phyloP scores from a whole-genome alignment of 2,113 vertebrate species.

The Phylloscopus trochiloides region DNA sequence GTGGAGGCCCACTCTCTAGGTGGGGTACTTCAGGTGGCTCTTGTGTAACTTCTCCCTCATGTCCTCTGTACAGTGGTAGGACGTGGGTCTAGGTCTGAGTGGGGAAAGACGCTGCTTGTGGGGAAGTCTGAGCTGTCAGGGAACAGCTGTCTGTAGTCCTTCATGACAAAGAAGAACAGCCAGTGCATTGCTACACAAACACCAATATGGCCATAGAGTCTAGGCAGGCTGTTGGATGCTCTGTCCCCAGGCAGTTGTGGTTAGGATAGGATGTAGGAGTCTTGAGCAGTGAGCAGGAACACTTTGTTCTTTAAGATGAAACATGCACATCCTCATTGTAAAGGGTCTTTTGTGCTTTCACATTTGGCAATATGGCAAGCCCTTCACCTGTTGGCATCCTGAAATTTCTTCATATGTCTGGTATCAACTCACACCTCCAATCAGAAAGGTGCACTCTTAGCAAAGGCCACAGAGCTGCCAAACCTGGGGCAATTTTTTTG shows the following conservation, averaged over 20 bases:
- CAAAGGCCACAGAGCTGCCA: not conserved
- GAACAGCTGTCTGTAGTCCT: not conserved
- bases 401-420: not conserved
- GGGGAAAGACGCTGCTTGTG: fast-evolving
- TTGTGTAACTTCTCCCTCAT: not conserved
- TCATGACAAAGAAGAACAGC: not conserved
- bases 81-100: not conserved
- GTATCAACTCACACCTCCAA: not conserved
- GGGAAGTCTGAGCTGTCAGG: not conserved
- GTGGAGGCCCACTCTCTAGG: not conserved
- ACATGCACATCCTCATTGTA: not conserved
- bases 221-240: not conserved
- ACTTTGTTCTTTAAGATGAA: not conserved
- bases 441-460: not conserved
- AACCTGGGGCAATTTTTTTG: not conserved
- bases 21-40: not conserved
- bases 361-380: not conserved
- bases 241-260: fast-evolving
- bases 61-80: not conserved
- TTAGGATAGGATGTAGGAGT: not conserved
- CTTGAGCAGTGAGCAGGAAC: not conserved
- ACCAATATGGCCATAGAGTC: fast-evolving
- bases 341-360: not conserved
- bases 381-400: not conserved
- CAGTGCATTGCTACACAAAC: not conserved